phyloP scores from a whole-genome alignment of 2,888 invertebrate genomes.

The Eristalinus aeneus region DNA sequence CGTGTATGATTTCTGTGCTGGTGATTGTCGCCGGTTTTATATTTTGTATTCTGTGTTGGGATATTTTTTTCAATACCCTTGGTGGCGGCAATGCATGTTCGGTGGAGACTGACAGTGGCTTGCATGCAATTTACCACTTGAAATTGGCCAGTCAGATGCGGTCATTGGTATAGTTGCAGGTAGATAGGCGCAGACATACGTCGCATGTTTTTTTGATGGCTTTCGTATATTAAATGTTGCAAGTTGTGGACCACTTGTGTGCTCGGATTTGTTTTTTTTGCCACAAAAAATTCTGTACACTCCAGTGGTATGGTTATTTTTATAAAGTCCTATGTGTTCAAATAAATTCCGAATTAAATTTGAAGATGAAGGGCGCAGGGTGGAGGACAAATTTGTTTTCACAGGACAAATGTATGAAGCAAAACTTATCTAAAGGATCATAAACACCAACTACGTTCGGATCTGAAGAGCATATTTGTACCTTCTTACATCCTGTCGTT shows the following conservation, averaged over 20 bases:
- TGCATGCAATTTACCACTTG: conserved; percentile 40
- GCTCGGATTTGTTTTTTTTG: too few species aligned
- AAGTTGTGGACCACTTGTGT: background rate
- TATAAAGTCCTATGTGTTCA: too few species aligned
- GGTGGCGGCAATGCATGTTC: background rate
- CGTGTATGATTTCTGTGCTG: conserved; percentile 44
- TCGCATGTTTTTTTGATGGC: background rate
- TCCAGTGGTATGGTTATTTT: too few species aligned
- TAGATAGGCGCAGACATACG: background rate
- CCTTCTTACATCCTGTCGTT: too few species aligned
- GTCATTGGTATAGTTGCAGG: conserved; percentile 10
- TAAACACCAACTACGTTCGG: too few species aligned
- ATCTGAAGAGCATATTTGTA: too few species aligned
- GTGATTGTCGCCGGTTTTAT: conserved; percentile 37
- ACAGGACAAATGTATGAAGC: too few species aligned
- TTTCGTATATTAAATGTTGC: background rate
- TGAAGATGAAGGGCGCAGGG: too few species aligned
- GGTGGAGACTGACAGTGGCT: background rate
- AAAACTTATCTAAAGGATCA: too few species aligned
- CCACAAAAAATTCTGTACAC: too few species aligned
- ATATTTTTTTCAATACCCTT: background rate
- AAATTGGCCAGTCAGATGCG: conserved; percentile 60
- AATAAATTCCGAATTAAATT: too few species aligned
- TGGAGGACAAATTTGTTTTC: too few species aligned
- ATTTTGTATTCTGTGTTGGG: conserved; percentile 3